Base-by-base conservation (phyloP, 2,113 vertebrate genomes). In the Daphoenositta chrysoptera region DNA sequence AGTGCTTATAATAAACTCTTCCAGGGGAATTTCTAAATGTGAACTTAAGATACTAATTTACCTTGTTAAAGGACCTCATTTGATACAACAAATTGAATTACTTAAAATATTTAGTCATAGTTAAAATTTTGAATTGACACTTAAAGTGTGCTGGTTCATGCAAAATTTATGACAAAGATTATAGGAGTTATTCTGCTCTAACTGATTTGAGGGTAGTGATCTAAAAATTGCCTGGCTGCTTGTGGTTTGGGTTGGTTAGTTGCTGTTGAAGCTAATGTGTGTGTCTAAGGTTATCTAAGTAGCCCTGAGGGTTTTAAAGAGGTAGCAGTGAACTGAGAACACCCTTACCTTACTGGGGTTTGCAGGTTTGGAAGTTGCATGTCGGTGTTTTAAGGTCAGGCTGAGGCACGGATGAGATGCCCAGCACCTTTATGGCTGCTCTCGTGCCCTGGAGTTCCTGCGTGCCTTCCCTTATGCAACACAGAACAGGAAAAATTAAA, bases 61-160 rank as follows among this genome's bases (percentile, higher is more conserved):
- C 63, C 48, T 66, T 60, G 16, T 90, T 85, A 65, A 83, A 73
- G 16, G 26, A 72, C 33, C 5, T 77, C 0, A 1, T 76, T 94
- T 87, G 57, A 50, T 90, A 77, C 26, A 91, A 40, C 33, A 61
- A 50, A 53, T 64, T 30, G n/a, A 87, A 71, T 89, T 72, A 68
- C 15, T 37, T 81, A 53, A 7, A 70, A 18, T 71, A 63, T 78
- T 83, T 91, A 60, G 21, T 40, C 24, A n/a, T 81, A 50, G 30
- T 42, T 82, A 56, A 71, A 71, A 53, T 70, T 58, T 87, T 87
- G n/a, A 79, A 57, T 79, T 61, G 35, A 44, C 2, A 1, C 33
- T 19, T 57, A 61, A 65, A 89, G 6, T 24, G 7, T 89, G 4
- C 31, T 76, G 17, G 40, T 77, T 73, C 15, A 40, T 66, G 65